These are phyloP conservation scores for Maniola hyperantus DNA, from an alignment of 2,888 invertebrate genomes.

Conservation along the genomic window DNA sequence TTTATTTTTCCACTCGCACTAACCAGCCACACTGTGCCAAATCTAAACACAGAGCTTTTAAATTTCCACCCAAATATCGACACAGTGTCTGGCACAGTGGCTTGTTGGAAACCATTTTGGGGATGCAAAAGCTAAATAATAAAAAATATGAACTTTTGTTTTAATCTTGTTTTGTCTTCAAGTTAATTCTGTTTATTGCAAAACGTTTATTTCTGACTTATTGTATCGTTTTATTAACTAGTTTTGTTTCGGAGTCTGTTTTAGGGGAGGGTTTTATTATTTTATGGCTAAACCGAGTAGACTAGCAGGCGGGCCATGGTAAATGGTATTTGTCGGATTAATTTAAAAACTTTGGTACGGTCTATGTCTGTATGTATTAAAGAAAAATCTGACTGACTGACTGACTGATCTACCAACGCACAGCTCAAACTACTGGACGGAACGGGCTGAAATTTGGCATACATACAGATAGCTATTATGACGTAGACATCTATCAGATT, in stretches of 20 bases:
- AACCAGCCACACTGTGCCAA: conserved; percentile 22
- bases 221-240: conserved; percentile 73
- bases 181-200: conserved; percentile 59
- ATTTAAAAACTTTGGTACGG: too few relatives aligned
- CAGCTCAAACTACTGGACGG: too few relatives aligned
- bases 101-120: conserved; percentile 38
- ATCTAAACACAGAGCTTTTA: conserved; percentile 19
- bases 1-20: conserved; percentile 37
- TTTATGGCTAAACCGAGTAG: neutral
- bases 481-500: too few relatives aligned
- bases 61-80: conserved; percentile 22
- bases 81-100: conserved; percentile 35
- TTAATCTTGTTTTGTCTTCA: conserved; percentile 55
- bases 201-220: conserved; percentile 61
- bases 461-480: too few relatives aligned
- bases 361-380: too few relatives aligned
- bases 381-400: too few relatives aligned
- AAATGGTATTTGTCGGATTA: neutral
- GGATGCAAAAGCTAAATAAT: conserved; percentile 37
- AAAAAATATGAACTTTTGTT: conserved; percentile 50
- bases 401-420: too few relatives aligned
- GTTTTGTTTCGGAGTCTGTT: conserved; percentile 49
- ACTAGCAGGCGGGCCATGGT: neutral
- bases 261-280: conserved; percentile 11
- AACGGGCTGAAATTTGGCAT: too few relatives aligned